Conservation (phyloP, 2,797 vertebrate genomes). For the Alca torda region DNA sequence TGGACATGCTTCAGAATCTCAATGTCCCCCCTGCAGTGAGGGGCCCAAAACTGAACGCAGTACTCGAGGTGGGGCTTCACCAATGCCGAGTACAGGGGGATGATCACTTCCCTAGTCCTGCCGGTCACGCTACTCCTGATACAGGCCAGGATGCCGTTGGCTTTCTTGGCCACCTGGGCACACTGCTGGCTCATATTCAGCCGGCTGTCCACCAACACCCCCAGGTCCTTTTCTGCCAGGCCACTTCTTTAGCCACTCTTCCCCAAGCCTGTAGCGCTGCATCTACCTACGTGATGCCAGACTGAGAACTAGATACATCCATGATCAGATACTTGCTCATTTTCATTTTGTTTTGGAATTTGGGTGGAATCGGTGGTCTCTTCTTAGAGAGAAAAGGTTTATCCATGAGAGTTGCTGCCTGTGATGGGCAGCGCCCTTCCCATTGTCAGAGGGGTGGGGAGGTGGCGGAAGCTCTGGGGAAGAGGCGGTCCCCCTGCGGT, state of each 20-base stretch:
- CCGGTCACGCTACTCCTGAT: not conserved
- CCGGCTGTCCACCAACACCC: not conserved
- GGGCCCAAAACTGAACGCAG: not conserved
- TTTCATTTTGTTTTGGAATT: not conserved
- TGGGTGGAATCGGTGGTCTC: not conserved
- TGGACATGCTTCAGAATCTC: too few relatives aligned
- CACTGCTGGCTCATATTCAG: not conserved
- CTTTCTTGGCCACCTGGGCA: not conserved
- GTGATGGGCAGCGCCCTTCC: not conserved
- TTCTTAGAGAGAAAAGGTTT: not conserved
- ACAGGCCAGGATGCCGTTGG: not conserved
- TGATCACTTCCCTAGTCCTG: not conserved
- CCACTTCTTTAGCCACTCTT: not conserved
- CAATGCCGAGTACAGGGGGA: not conserved
- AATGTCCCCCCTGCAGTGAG: too few relatives aligned
- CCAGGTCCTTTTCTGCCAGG: not conserved
- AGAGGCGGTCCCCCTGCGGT: not conserved
- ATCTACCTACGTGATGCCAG: not conserved
- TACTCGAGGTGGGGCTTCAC: not conserved
- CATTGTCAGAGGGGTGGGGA: too few relatives aligned
- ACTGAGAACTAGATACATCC: too few relatives aligned
- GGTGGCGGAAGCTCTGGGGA: not conserved
- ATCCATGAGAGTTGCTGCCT: too few relatives aligned
- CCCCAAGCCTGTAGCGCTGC: not conserved
- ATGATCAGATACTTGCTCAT: accelerated